Percentiles rank a stretch among this genome's conserved stretches.
These are phyloP conservation scores for Odontamblyopus lacepedii DNA, from an alignment of 2,797 vertebrate genomes.

Conservation along the genomic window DNA sequence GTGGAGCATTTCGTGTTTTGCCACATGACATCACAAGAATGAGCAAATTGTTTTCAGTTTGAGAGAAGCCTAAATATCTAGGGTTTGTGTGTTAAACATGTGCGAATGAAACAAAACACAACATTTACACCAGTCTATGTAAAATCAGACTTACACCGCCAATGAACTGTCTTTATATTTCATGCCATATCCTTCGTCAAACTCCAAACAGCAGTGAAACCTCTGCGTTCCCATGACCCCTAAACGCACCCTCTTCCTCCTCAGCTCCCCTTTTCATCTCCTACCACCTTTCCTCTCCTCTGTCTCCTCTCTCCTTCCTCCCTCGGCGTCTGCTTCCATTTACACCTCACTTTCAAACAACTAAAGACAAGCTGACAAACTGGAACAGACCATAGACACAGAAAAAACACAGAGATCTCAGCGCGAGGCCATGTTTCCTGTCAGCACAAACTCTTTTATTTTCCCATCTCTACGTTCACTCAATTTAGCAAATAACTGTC, in stretches of 20 bases:
- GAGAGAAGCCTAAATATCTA: too few relatives aligned
- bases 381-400: slow-evolving; percentile 24
- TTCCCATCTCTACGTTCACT: slow-evolving; percentile 36
- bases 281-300: slow-evolving; percentile 1
- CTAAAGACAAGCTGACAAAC: slow-evolving; percentile 28
- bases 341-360: slow-evolving; percentile 7
- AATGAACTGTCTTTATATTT: neutral
- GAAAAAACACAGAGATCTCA: slow-evolving; percentile 20
- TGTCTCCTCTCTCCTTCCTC: slow-evolving; percentile 12
- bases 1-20: too few relatives aligned
- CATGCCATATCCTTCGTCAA: slow-evolving; percentile 32
- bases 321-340: slow-evolving; percentile 10
- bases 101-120: too few relatives aligned
- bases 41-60: too few relatives aligned
- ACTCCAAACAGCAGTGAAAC: slow-evolving; percentile 55
- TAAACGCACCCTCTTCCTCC: slow-evolving; percentile 33
- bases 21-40: too few relatives aligned
- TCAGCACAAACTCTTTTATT: slow-evolving; percentile 27
- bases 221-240: slow-evolving; percentile 44
- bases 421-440: slow-evolving; percentile 22
- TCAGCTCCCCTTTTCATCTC: slow-evolving; percentile 21
- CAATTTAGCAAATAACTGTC: slow-evolving; percentile 43
- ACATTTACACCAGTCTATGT: neutral
- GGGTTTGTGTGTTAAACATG: too few relatives aligned
- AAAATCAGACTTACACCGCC: neutral